Evolutionary conservation across 2,888 invertebrate genomes (phyloP).

Genomic region (Neria commutata): DNA sequence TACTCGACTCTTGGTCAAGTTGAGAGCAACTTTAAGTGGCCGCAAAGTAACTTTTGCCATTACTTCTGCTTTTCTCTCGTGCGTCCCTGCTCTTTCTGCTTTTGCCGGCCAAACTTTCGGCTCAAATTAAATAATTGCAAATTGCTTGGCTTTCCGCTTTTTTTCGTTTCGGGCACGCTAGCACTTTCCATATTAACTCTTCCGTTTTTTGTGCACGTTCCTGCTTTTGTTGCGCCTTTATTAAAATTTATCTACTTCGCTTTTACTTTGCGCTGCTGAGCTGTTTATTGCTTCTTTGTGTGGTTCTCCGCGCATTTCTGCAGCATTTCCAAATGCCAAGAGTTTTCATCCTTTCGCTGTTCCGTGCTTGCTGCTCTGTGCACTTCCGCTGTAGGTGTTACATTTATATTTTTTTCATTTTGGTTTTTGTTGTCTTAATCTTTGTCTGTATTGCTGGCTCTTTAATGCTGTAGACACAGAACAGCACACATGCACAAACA

Average conservation of each 20-base stretch:
- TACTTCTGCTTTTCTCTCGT: not conserved
- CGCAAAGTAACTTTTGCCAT: not conserved
- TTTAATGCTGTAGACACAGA: not conserved
- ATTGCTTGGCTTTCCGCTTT: not conserved
- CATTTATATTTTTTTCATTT: not conserved
- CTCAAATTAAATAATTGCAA: not conserved
- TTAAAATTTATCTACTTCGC: slow-evolving; percentile 36
- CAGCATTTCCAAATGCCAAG: not conserved
- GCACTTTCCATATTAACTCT: not conserved
- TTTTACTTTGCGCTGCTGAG: slow-evolving; percentile 2
- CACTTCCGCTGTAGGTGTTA: not conserved
- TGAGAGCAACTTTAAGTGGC: too few species aligned
- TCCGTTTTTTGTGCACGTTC: not conserved
- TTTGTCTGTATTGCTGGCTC: not conserved
- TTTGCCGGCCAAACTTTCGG: not conserved
- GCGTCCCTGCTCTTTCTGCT: not conserved
- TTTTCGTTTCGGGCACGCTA: not conserved
- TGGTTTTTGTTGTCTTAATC: not conserved
- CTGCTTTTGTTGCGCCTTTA: slow-evolving; percentile 26
- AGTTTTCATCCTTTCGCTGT: not conserved
- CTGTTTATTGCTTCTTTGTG: slow-evolving; percentile 18
- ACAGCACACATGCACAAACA: not conserved
- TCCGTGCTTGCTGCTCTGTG: not conserved
- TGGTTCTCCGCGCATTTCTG: not conserved
- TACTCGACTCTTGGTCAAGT: too few species aligned